A percentile compares a stretch with the other conserved stretches of the same genome.
phyloP scores from a whole-genome alignment of 2,888 invertebrate species.

The Leuctra nigra region DNA sequence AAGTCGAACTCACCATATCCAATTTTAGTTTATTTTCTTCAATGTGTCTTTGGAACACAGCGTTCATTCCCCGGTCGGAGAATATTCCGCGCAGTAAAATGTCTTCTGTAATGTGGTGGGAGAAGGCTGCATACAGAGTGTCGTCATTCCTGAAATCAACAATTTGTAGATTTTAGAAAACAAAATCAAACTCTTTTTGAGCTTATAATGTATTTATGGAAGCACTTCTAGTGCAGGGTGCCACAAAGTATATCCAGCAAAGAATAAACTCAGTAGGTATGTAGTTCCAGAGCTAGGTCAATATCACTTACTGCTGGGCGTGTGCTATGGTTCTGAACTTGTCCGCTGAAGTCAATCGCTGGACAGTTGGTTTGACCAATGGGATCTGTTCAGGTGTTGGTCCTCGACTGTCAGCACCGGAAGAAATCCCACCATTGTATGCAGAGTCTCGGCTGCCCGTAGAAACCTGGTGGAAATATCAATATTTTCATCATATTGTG shows the following conservation, averaged over 20 bases:
- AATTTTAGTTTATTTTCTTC: slow-evolving; percentile 43
- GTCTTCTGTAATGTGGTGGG: slow-evolving; percentile 49
- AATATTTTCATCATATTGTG: not conserved
- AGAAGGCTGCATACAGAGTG: slow-evolving; percentile 40
- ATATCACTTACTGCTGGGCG: too few species aligned
- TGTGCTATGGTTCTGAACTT: too few species aligned
- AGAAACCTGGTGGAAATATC: slow-evolving; percentile 24
- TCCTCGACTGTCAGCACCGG: slow-evolving; percentile 35
- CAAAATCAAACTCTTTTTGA: too few species aligned
- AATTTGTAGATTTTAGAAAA: too few species aligned
- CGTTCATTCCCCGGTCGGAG: slow-evolving; percentile 45
- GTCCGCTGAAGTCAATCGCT: not conserved
- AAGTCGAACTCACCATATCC: slow-evolving; percentile 39
- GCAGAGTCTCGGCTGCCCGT: slow-evolving; percentile 34
- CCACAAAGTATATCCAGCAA: too few species aligned
- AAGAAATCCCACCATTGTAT: slow-evolving; percentile 33
- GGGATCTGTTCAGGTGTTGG: slow-evolving; percentile 31
- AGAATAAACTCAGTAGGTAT: too few species aligned
- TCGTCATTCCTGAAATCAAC: slow-evolving; percentile 34
- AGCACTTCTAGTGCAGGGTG: too few species aligned
- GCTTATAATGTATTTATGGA: too few species aligned
- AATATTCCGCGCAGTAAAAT: slow-evolving; percentile 47
- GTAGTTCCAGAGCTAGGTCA: too few species aligned
- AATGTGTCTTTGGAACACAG: slow-evolving; percentile 46
- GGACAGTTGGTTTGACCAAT: not conserved